Conservation (phyloP, 2,113 vertebrate genomes). For the Rana temporaria region DNA sequence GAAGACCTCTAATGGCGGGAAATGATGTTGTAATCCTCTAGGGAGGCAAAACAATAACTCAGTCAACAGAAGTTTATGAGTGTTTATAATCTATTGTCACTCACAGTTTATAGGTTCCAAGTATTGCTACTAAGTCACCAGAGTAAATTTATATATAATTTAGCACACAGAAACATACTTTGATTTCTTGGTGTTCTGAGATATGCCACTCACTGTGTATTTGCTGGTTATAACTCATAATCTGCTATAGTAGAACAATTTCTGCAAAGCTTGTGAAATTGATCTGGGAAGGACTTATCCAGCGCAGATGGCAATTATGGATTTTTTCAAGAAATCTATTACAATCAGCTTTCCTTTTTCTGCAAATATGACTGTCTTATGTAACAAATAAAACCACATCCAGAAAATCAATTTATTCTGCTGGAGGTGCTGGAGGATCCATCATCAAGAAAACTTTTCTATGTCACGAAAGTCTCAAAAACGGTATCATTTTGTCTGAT, state of each 20-base stretch:
- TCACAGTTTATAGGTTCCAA: no score
- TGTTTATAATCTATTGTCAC: no score
- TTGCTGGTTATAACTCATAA: constrained; percentile 21
- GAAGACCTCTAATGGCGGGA: no score
- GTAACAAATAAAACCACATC: constrained; percentile 27
- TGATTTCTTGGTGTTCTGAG: background rate
- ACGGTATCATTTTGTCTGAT: background rate
- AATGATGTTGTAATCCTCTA: no score
- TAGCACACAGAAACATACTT: background rate
- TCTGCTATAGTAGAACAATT: constrained; percentile 16
- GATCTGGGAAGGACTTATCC: constrained; percentile 31
- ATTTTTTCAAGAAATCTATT: constrained; percentile 28
- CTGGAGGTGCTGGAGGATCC: constrained; percentile 4
- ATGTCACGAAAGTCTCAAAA: background rate
- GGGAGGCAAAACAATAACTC: no score
- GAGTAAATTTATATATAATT: no score
- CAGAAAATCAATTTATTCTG: constrained; percentile 17
- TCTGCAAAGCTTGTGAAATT: constrained; percentile 27
- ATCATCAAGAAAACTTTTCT: constrained; percentile 6
- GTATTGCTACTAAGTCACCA: no score
- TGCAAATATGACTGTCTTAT: constrained; percentile 24
- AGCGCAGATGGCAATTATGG: constrained; percentile 33
- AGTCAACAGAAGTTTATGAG: no score
- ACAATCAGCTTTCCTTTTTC: background rate
- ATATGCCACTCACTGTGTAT: background rate